Conservation (phyloP, 2,797 vertebrate genomes). For the Phrynocephalus forsythii region DNA sequence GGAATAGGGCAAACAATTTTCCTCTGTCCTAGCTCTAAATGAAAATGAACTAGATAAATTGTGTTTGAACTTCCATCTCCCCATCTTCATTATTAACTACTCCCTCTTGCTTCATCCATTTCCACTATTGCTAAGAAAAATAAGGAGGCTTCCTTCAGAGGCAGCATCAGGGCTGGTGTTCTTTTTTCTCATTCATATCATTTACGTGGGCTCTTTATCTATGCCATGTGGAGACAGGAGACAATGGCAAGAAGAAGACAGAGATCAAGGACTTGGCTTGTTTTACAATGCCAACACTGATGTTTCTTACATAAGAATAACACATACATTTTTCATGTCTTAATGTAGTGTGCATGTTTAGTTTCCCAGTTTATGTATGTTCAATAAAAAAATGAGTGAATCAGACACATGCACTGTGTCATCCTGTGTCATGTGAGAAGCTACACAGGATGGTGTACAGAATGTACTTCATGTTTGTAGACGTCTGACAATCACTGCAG, state of each 20-base stretch:
- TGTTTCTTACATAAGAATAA: background rate
- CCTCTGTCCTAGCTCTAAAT: background rate
- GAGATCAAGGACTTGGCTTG: background rate
- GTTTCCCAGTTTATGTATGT: background rate
- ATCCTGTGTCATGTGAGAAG: background rate
- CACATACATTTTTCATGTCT: background rate
- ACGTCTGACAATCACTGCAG: background rate
- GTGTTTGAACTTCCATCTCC: background rate
- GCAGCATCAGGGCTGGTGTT: background rate
- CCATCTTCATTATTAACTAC: background rate
- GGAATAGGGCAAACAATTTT: background rate
- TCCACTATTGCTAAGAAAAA: background rate
- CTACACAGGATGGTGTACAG: background rate
- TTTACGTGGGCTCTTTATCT: background rate
- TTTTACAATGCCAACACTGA: background rate
- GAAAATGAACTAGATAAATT: background rate
- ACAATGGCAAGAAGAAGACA: background rate
- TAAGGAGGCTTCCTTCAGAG: background rate
- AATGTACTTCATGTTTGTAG: background rate
- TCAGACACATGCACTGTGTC: background rate
- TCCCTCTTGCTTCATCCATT: background rate
- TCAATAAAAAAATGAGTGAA: background rate
- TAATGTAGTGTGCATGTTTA: background rate
- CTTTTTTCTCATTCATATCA: background rate
- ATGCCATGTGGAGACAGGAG: background rate